These are phyloP conservation scores for Chelon auratus DNA, from an alignment of 2,797 vertebrate species.

Conservation along the genomic window DNA sequence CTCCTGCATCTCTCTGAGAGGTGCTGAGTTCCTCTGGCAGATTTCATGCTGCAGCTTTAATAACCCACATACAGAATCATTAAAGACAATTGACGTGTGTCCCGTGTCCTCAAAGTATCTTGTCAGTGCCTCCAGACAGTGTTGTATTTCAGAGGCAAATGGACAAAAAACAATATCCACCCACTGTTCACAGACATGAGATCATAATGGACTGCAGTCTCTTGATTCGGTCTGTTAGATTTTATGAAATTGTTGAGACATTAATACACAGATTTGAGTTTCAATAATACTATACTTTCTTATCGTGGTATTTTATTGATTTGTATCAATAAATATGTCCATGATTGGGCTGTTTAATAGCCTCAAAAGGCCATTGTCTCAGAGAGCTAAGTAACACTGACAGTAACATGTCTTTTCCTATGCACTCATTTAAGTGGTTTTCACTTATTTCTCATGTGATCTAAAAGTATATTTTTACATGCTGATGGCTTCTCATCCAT, in stretches of 20 bases:
- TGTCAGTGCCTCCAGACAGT: conserved; percentile 34
- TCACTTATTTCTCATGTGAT: background rate
- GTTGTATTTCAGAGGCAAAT: conserved; percentile 33
- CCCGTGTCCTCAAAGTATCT: conserved; percentile 57
- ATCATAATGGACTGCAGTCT: background rate
- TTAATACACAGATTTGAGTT: background rate
- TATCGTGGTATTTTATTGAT: background rate
- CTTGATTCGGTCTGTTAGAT: background rate
- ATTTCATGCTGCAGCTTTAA: conserved; percentile 65
- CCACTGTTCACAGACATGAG: background rate
- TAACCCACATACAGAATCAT: conserved; percentile 67
- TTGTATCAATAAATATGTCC: background rate
- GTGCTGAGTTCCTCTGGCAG: conserved; percentile 68
- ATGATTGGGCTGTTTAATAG: background rate
- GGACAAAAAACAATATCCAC: conserved; percentile 24
- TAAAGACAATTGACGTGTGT: conserved; percentile 56
- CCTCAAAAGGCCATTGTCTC: background rate
- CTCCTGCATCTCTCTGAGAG: conserved; percentile 61
- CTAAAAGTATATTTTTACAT: background rate
- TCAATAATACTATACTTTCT: background rate
- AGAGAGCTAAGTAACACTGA: background rate
- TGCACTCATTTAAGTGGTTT: background rate
- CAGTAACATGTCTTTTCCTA: background rate
- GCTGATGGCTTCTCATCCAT: too few species aligned
- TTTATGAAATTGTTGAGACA: background rate